These are phyloP conservation scores for Cossypha caffra DNA, from an alignment of 2,797 vertebrate species.

Conservation along the genomic window DNA sequence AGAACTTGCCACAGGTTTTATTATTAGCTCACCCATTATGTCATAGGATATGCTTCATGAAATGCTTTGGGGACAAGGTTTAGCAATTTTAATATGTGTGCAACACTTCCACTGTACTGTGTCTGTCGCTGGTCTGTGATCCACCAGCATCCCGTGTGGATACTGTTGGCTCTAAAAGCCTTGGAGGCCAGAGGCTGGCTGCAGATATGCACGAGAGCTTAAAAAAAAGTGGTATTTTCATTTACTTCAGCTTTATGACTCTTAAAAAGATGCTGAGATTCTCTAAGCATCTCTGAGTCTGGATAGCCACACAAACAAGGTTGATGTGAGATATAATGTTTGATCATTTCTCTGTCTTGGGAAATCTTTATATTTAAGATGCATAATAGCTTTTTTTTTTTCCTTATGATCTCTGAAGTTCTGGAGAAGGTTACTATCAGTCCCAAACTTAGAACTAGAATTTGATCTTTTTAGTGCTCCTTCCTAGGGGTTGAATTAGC, in stretches of 20 bases:
- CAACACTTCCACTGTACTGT: background rate
- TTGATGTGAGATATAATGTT: background rate
- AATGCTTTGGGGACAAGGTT: background rate
- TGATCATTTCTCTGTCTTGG: background rate
- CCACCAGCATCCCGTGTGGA: background rate
- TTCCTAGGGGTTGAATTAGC: background rate
- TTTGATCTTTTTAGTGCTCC: background rate
- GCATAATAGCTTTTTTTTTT: background rate
- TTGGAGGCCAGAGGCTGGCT: background rate
- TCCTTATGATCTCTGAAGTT: background rate
- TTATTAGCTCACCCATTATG: background rate
- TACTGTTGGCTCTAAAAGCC: background rate
- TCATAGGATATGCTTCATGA: background rate
- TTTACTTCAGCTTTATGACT: background rate
- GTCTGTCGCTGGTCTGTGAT: background rate
- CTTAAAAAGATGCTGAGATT: background rate
- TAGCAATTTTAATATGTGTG: background rate
- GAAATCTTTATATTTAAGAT: background rate
- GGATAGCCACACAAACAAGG: background rate
- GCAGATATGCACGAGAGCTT: background rate
- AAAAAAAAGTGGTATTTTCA: background rate
- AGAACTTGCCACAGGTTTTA: background rate
- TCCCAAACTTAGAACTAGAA: background rate
- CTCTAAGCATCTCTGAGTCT: background rate
- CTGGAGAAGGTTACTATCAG: background rate